phyloP scores from a whole-genome alignment of 2,113 vertebrate genomes.

The Burhinus bistriatus region DNA sequence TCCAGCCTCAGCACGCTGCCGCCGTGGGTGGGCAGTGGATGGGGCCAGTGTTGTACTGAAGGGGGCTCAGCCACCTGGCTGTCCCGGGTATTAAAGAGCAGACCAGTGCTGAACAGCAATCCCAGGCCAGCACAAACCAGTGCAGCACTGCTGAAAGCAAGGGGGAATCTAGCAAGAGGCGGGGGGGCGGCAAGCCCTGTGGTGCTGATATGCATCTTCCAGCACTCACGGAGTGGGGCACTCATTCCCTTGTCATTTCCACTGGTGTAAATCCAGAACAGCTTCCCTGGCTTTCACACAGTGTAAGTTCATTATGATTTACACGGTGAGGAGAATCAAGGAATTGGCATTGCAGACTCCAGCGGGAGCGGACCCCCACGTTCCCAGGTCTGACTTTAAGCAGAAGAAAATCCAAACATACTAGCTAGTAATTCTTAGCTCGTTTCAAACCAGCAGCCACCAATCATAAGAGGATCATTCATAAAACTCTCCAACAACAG shows the following conservation, averaged over 20 bases:
- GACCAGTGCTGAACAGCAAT: neutral
- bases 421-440: neutral
- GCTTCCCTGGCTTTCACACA: neutral
- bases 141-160: neutral
- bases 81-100: neutral
- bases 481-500: neutral
- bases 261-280: neutral
- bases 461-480: neutral
- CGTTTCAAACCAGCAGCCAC: neutral
- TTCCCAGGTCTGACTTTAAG: neutral
- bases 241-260: neutral
- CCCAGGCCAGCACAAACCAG: neutral
- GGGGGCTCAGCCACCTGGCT: neutral
- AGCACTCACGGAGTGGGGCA: rapidly evolving
- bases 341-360: rapidly evolving
- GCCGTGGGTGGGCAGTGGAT: neutral
- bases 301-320: neutral
- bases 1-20: neutral
- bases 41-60: neutral
- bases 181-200: neutral
- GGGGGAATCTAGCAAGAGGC: too few relatives aligned
- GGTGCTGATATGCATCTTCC: rapidly evolving
- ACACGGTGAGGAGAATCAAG: neutral
- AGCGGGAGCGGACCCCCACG: rapidly evolving
- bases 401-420: neutral